Percentiles rank a stretch among this genome's conserved stretches.
phyloP scores from a whole-genome alignment of 1,140 invertebrate species.

The Leptoteleia sp. region DNA sequence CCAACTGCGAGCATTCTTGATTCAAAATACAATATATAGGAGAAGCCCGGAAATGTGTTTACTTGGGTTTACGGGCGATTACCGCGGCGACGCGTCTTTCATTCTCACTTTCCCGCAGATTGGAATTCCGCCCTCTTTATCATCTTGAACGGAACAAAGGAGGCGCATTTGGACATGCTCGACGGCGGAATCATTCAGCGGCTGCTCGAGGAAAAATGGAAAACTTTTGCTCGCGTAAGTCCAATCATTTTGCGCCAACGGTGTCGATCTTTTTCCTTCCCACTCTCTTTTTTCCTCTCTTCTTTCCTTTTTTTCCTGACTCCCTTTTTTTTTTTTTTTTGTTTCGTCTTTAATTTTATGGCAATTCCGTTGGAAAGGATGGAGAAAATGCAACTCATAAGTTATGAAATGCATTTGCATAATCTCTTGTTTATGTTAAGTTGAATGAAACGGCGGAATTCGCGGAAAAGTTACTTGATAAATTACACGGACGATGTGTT shows the following conservation, averaged over 20 bases:
- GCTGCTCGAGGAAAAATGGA: slow-evolving; percentile 99
- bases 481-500: slow-evolving; percentile 47
- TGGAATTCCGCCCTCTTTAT: slow-evolving; percentile 99
- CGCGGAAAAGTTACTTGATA: slow-evolving; percentile 32
- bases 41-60: slow-evolving; percentile 53
- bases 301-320: too few relatives aligned
- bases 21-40: slow-evolving; percentile 59
- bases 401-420: slow-evolving; percentile 51
- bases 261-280: too few relatives aligned
- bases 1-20: slow-evolving; percentile 60
- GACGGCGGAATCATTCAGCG: slow-evolving; percentile 98
- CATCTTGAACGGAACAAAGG: slow-evolving; percentile 97
- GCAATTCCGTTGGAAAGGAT: slow-evolving; percentile 19
- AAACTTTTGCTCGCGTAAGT: slow-evolving; percentile 96
- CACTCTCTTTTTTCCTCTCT: background rate
- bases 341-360: slow-evolving; percentile 46
- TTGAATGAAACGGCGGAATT: slow-evolving; percentile 39
- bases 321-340: slow-evolving; percentile 2
- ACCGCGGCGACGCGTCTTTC: slow-evolving; percentile 55
- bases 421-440: slow-evolving; percentile 50
- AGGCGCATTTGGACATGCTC: slow-evolving; percentile 99
- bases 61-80: slow-evolving; percentile 47
- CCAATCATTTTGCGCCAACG: slow-evolving; percentile 20
- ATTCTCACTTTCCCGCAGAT: slow-evolving; percentile 85
- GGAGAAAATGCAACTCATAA: slow-evolving; percentile 3